phyloP scores from a whole-genome alignment of 1,140 invertebrate species.

The Cotesia vestalis region DNA sequence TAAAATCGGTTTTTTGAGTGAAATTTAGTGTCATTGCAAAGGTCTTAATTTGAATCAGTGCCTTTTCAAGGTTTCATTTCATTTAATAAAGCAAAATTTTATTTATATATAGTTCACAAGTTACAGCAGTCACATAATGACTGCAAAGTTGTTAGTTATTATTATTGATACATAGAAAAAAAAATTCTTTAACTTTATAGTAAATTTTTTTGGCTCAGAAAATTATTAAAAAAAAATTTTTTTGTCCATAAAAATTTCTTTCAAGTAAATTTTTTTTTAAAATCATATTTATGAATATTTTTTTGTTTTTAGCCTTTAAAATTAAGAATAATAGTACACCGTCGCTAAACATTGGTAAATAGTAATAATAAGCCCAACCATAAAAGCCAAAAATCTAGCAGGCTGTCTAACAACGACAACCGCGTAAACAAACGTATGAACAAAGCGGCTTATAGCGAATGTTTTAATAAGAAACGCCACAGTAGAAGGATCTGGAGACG shows the following conservation, averaged over 20 bases:
- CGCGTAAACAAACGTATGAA: conserved; percentile 75
- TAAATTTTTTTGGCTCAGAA: neutral
- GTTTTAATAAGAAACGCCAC: conserved; percentile 70
- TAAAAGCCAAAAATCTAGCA: conserved; percentile 66
- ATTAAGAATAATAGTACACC: conserved; percentile 29
- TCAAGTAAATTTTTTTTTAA: neutral
- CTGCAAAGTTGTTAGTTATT: too few species aligned
- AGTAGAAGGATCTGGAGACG: conserved; percentile 64
- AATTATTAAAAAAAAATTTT: neutral
- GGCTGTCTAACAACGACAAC: conserved; percentile 68
- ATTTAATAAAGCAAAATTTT: too few species aligned
- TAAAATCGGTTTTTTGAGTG: too few species aligned
- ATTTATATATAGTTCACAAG: too few species aligned
- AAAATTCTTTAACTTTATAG: too few species aligned
- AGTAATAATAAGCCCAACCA: conserved; percentile 55
- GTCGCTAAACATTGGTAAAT: conserved; percentile 50
- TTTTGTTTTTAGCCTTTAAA: neutral
- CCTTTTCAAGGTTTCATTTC: too few species aligned
- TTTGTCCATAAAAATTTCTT: neutral
- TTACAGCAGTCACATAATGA: too few species aligned
- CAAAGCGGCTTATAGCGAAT: conserved; percentile 69
- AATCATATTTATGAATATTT: neutral
- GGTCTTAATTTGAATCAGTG: too few species aligned
- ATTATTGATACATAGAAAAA: too few species aligned
- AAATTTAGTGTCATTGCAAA: too few species aligned